Percentiles rank a stretch among this genome's conserved stretches.
These are phyloP conservation scores for Caiman crocodilus DNA, from an alignment of 2,797 vertebrate genomes.

Conservation along the genomic window DNA sequence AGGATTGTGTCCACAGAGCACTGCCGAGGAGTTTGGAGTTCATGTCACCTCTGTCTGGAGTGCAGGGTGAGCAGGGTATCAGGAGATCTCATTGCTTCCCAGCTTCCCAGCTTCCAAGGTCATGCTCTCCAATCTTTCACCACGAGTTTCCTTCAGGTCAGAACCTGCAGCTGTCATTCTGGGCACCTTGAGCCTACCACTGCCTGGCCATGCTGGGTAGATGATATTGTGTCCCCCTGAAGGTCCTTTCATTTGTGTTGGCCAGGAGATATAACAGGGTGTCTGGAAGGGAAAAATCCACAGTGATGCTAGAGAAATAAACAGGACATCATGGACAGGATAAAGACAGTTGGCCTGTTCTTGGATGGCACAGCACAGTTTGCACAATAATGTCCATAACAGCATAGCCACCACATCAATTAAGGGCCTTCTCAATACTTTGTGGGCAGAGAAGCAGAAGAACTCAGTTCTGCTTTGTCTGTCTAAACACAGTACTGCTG, in stretches of 20 bases:
- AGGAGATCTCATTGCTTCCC: background rate
- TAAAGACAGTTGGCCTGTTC: background rate
- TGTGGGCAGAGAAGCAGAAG: background rate
- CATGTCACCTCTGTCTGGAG: background rate
- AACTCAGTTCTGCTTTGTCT: background rate
- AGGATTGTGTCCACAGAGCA: background rate
- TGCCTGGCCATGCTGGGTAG: background rate
- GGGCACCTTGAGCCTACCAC: background rate
- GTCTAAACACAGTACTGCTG: background rate
- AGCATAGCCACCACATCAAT: background rate
- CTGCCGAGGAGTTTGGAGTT: background rate
- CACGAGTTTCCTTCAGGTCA: background rate
- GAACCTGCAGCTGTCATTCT: background rate
- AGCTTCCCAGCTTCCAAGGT: background rate
- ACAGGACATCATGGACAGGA: fast-evolving
- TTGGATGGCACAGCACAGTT: background rate
- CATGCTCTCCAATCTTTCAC: background rate
- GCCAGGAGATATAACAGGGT: background rate
- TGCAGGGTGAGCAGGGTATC: background rate
- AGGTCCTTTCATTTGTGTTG: background rate
- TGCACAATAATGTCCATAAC: background rate
- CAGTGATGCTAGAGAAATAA: background rate
- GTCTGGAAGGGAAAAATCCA: background rate
- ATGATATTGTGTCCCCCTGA: background rate
- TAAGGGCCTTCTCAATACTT: background rate